Conservation (phyloP, 2,888 invertebrate genomes). For the Habrosyne pyritoides region DNA sequence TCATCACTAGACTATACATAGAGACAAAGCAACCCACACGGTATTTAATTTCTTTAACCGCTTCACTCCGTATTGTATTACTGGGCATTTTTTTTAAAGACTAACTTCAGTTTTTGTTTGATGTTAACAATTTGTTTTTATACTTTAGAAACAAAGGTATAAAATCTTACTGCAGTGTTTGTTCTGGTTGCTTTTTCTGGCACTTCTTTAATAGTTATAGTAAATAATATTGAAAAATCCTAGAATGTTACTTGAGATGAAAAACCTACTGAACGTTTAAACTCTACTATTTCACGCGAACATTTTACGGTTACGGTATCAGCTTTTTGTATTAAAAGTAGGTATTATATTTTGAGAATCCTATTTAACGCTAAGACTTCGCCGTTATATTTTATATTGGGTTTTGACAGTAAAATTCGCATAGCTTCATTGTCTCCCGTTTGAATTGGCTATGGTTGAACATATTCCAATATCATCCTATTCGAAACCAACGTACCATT, state of each 20-base stretch:
- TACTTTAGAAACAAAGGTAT: conserved; percentile 8
- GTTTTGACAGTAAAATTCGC: background rate
- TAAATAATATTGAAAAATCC: background rate
- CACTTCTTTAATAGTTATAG: background rate
- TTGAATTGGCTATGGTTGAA: background rate
- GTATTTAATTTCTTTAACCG: background rate
- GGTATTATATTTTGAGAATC: background rate
- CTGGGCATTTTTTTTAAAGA: background rate
- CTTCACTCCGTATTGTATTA: no score
- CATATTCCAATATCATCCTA: no score
- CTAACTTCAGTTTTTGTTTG: background rate
- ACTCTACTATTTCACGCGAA: background rate
- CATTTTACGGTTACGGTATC: conserved; percentile 18
- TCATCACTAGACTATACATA: background rate
- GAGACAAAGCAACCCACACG: background rate
- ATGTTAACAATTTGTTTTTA: no score
- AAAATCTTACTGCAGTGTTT: background rate
- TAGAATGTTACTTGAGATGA: background rate
- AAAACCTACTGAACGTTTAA: no score
- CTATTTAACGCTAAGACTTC: background rate
- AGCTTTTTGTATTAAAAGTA: conserved; percentile 11
- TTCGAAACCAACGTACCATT: no score
- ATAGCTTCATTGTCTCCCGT: background rate
- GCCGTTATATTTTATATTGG: conserved; percentile 8
- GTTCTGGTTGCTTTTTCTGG: background rate